phyloP scores from a whole-genome alignment of 2,797 vertebrate species.

The Rhabdomys pumilio region DNA sequence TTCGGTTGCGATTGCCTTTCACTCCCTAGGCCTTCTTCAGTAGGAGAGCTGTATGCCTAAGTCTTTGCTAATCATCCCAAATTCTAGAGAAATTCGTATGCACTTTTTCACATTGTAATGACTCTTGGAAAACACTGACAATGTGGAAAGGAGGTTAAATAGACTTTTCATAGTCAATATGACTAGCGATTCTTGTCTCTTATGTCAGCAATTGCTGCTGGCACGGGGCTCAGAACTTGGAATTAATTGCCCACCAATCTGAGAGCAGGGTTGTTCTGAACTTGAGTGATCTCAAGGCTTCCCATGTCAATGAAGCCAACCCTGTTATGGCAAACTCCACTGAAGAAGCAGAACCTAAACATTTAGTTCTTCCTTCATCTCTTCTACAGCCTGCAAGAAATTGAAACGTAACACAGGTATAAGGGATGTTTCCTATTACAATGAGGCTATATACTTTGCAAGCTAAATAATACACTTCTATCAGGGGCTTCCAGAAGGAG shows the following conservation, averaged over 20 bases:
- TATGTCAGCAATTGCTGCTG: not conserved
- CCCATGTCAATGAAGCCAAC: not conserved
- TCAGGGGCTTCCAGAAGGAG: no score
- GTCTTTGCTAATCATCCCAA: not conserved
- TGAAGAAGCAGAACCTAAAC: constrained; percentile 20
- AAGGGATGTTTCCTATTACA: not conserved
- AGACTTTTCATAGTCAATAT: not conserved
- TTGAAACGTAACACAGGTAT: not conserved
- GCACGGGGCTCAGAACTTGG: not conserved
- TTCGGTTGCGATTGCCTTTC: not conserved
- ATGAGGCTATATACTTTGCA: not conserved
- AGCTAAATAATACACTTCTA: not conserved
- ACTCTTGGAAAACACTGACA: not conserved
- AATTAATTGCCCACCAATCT: not conserved
- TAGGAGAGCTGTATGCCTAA: not conserved
- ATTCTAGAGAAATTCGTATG: not conserved
- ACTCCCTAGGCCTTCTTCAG: not conserved
- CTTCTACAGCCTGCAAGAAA: constrained; percentile 1
- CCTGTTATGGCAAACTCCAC: not conserved
- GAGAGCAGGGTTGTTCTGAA: not conserved
- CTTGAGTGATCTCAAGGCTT: not conserved
- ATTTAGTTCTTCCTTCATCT: not conserved
- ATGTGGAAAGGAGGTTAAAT: not conserved
- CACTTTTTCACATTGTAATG: not conserved
- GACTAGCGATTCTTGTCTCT: not conserved